Percentiles rank a stretch among this genome's conserved stretches.
These are phyloP conservation scores for Drosophila jambulina DNA, from an alignment of 1,140 invertebrate genomes.

Conservation along the genomic window DNA sequence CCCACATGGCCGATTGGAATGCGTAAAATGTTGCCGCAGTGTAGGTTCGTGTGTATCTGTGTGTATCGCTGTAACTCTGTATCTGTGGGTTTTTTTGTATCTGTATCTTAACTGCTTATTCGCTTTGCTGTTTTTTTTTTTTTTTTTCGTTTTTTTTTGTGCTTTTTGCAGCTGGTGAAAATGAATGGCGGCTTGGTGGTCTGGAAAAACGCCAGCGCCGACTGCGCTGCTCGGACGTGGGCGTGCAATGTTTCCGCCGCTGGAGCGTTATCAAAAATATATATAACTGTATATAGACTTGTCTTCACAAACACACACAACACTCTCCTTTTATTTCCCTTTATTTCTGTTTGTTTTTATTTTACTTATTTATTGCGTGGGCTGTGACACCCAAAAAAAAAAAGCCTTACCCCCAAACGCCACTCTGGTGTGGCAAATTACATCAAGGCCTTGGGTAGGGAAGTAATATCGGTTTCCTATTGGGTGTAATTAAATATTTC, in stretches of 20 bases:
- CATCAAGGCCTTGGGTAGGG: not conserved
- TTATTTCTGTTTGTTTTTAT: constrained; percentile 19
- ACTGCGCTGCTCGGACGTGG: constrained; percentile 53
- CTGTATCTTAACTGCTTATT: constrained; percentile 20
- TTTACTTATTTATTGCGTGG: constrained; percentile 25
- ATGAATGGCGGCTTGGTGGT: constrained; percentile 68
- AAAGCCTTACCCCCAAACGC: constrained; percentile 23
- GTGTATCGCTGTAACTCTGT: constrained; percentile 16
- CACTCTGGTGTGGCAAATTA: constrained; percentile 18
- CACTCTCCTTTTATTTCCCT: constrained; percentile 33
- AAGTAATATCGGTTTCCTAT: not conserved
- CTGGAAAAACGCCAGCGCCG: constrained; percentile 58
- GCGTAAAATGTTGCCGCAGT: constrained; percentile 67
- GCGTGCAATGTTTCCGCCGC: constrained; percentile 71
- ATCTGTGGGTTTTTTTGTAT: constrained; percentile 29
- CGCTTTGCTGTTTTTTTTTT: constrained; percentile 2
- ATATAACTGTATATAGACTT: constrained; percentile 62
- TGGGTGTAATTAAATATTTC: constrained; percentile 19
- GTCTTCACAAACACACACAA: constrained; percentile 21
- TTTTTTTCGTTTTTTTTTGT: constrained; percentile 7
- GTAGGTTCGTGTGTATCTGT: constrained; percentile 28
- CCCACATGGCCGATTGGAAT: constrained; percentile 80
- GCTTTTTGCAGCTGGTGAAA: constrained; percentile 43
- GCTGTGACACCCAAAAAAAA: constrained; percentile 11
- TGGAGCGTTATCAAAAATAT: constrained; percentile 69